Conservation (phyloP, 2,888 invertebrate species). For the Seira musarum region DNA sequence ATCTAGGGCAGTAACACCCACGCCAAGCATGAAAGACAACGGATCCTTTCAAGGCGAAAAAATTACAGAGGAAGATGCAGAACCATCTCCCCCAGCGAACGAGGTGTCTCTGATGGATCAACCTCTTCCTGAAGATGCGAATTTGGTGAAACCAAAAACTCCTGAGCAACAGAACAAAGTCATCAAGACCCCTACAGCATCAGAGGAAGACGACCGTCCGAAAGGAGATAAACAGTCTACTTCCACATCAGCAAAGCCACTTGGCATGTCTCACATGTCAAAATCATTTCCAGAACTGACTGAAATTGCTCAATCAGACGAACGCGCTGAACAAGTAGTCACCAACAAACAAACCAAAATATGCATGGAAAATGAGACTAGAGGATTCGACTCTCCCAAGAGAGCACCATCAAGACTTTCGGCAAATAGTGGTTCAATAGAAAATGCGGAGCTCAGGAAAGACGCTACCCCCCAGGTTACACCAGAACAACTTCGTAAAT, state of each 20-base stretch:
- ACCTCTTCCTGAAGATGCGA: slow-evolving; percentile 26
- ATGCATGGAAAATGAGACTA: slow-evolving; percentile 35
- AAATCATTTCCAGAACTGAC: slow-evolving; percentile 18
- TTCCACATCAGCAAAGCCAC: background rate
- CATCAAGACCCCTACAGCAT: slow-evolving; percentile 3
- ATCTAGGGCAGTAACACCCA: slow-evolving; percentile 1
- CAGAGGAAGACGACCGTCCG: background rate
- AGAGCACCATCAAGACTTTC: slow-evolving; percentile 13
- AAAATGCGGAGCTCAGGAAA: slow-evolving; percentile 19
- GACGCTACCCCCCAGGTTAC: background rate
- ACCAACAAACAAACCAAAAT: slow-evolving; percentile 1
- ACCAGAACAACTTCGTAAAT: background rate
- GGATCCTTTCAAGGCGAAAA: background rate
- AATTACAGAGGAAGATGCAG: background rate
- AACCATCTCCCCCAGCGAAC: background rate
- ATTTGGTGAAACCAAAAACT: slow-evolving; percentile 18
- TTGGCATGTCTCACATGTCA: slow-evolving; percentile 1
- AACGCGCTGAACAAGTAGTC: background rate
- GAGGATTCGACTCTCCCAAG: slow-evolving; percentile 9
- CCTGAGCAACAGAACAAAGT: slow-evolving; percentile 14
- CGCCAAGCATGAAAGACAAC: background rate
- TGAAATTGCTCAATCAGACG: background rate
- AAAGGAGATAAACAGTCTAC: background rate
- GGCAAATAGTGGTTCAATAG: slow-evolving; percentile 1
- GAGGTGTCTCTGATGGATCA: slow-evolving; percentile 28